These are phyloP conservation scores for Diadophis punctatus DNA, from an alignment of 2,113 vertebrate genomes.

Conservation along the genomic window DNA sequence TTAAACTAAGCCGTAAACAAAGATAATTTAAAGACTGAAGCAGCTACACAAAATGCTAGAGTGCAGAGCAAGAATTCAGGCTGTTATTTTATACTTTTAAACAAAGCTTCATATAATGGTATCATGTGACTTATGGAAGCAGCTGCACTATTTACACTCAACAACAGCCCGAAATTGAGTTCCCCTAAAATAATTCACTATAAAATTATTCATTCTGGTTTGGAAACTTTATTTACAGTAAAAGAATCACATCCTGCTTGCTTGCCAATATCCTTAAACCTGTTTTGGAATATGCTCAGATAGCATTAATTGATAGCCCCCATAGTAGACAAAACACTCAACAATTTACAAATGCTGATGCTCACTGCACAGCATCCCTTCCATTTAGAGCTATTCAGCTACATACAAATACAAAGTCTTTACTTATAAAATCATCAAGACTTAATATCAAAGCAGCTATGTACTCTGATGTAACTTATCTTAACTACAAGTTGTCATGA, in stretches of 20 bases:
- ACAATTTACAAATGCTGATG: not conserved
- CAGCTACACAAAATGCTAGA: constrained; percentile 4
- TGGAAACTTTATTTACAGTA: not conserved
- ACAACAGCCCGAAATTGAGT: constrained; percentile 22
- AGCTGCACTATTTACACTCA: constrained; percentile 30
- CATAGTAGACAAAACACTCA: not conserved
- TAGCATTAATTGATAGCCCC: not conserved
- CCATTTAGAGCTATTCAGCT: not conserved
- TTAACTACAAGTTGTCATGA: constrained; percentile 19
- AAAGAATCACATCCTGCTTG: not conserved
- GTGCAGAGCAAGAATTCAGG: not conserved
- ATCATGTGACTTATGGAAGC: not conserved
- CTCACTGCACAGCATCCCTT: not conserved
- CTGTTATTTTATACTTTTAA: constrained; percentile 32
- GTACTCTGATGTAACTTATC: not conserved
- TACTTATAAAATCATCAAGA: not conserved
- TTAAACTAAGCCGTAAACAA: constrained; percentile 57
- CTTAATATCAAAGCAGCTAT: constrained; percentile 7
- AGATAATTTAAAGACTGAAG: constrained; percentile 55
- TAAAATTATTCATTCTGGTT: not conserved
- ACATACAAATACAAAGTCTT: not conserved
- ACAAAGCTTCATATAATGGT: constrained; percentile 47
- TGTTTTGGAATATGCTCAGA: not conserved
- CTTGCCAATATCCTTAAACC: not conserved
- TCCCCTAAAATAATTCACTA: constrained; percentile 33